A percentile compares a stretch with the other conserved stretches of the same genome.
Evolutionary conservation across 2,888 invertebrate genomes (phyloP).

Genomic region (Entomobrya proxima): DNA sequence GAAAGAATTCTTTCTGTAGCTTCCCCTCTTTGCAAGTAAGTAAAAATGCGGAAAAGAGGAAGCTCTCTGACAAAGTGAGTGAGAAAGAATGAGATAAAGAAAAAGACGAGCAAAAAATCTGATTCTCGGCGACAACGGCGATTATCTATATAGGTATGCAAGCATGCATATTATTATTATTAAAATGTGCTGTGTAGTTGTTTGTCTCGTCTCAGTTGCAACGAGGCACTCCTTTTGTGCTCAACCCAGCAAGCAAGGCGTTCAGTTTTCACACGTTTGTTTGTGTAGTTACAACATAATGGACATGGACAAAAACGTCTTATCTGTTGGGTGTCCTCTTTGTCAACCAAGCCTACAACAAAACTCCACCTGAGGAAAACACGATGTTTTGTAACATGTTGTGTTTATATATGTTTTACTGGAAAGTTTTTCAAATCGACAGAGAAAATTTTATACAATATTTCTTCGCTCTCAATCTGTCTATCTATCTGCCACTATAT

Average conservation of each 20-base stretch:
- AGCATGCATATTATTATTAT: constrained; percentile 30
- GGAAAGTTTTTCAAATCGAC: background rate
- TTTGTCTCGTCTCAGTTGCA: background rate
- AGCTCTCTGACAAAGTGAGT: background rate
- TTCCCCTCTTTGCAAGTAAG: background rate
- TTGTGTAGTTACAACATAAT: constrained; percentile 33
- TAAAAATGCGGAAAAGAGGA: constrained; percentile 1
- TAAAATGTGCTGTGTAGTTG: background rate
- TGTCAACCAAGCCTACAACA: constrained; percentile 44
- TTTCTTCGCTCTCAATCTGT: constrained; percentile 8
- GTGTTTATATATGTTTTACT: background rate
- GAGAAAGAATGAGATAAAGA: constrained; percentile 21
- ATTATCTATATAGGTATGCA: constrained; percentile 24
- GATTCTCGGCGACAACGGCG: background rate
- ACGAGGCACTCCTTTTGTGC: constrained; percentile 11
- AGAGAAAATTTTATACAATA: background rate
- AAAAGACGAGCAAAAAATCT: background rate
- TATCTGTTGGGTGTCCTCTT: constrained; percentile 48
- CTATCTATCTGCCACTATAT: constrained; percentile 11
- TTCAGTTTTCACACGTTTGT: constrained; percentile 35
- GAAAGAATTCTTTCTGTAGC: background rate
- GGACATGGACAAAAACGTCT: constrained; percentile 14
- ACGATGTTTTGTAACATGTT: background rate
- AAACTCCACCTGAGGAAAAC: constrained; percentile 24
- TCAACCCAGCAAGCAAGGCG: background rate